Base-by-base conservation (phyloP, 2,113 vertebrate genomes). In the western clawed frog (Xenopus tropicalis) region DNA sequence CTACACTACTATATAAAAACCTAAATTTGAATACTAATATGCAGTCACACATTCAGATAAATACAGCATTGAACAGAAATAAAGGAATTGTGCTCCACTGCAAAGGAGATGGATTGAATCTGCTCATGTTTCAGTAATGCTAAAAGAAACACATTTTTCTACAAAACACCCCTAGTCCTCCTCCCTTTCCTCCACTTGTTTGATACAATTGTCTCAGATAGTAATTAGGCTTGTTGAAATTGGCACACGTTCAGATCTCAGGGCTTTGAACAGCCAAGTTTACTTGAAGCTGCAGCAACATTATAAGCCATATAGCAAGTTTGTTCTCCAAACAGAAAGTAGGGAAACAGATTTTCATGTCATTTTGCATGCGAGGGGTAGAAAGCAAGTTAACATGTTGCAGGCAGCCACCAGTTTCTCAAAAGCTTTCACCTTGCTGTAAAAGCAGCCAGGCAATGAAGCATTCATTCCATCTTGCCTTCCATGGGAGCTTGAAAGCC, bases 141-240 rank as follows among this genome's bases (percentile, higher is more conserved):
- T 37, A 37, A 3, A 37, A 37, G 29, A 37, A 37, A 37, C 29
- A 37, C 29, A 37, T 54, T 42, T 66, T 21, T 69, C 56, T 75
- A 10, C 66, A 76, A 69, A 56, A 69, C 66, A 69, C 57, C 66
- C 63, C 9, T 58, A 74, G 65, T 69, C 56, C 64, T 68, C 73
- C 73, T 76, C 73, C 73, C 73, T 76, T 76, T 76, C 73, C 73
- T 76, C 59, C 61, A 54, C 73, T 63, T 75, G 66, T 69, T 76
- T 69, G 66, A 63, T 62, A 61, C 73, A 69, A 76, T 76, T 76
- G 66, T 76, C 58, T 69, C 23, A 63, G n/a, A 69, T 62, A 58
- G 73, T 76, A 76, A 76, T 76, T 76, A 76, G 66, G 58, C 23
- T 66, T 76, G 73, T 69, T 76, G 73, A 76, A 69, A 63, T 54